Conservation (phyloP, 2,888 invertebrate species). For the Caenorhabditis sp. region DNA sequence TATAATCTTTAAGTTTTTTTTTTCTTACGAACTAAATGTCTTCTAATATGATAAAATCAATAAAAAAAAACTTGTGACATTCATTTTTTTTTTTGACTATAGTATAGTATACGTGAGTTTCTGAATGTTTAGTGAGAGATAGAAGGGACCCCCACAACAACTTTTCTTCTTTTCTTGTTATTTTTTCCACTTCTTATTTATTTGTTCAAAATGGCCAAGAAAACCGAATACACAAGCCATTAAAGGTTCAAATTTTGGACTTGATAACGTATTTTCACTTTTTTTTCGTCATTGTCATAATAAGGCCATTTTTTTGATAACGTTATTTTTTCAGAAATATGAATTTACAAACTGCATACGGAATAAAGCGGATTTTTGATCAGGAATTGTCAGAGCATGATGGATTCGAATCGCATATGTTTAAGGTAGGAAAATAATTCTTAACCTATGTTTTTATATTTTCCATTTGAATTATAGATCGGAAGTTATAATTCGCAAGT, state of each 20-base stretch:
- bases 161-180: conserved; percentile 19
- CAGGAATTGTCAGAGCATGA: conserved; percentile 35
- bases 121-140: neutral
- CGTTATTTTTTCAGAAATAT: conserved; percentile 4
- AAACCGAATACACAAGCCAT: neutral
- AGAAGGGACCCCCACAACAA: conserved; percentile 7
- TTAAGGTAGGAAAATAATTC: conserved; percentile 30
- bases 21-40: too few species aligned
- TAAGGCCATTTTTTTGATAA: neutral
- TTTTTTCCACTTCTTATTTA: neutral
- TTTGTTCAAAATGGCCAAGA: neutral
- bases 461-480: too few species aligned
- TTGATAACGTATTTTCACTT: neutral
- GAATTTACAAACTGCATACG: conserved; percentile 6
- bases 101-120: conserved; percentile 20
- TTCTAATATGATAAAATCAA: conserved; percentile 27
- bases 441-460: neutral
- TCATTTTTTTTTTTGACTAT: neutral
- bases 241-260: neutral
- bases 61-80: conserved; percentile 7
- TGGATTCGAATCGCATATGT: conserved; percentile 57
- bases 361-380: conserved; percentile 24
- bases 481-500: conserved; percentile 41
- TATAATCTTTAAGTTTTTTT: too few species aligned
- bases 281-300: neutral